Evolutionary conservation across 2,113 vertebrate species (phyloP).

Genomic region (Burhinus bistriatus): DNA sequence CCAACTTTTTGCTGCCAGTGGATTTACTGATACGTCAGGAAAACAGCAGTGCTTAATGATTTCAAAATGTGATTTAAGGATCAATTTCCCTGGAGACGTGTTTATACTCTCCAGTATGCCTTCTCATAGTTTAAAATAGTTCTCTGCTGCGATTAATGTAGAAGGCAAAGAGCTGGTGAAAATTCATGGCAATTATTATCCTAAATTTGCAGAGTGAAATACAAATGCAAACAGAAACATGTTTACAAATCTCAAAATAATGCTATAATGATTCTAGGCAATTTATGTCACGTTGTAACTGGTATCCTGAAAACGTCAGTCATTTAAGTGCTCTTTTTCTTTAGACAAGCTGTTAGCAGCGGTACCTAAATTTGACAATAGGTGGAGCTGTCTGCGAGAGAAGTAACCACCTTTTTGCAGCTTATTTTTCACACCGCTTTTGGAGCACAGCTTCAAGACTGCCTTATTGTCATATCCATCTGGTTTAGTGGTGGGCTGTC

Average conservation of each 20-base stretch:
- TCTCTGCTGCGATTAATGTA: not conserved
- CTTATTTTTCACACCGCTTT: not conserved
- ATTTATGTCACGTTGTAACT: not conserved
- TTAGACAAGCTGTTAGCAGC: not conserved
- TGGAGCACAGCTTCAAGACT: not conserved
- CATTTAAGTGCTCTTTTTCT: not conserved
- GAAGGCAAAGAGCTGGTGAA: not conserved
- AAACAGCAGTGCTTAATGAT: not conserved
- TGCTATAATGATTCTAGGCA: not conserved
- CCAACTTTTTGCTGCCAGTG: not conserved
- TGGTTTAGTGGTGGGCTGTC: not conserved
- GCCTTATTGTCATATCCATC: not conserved
- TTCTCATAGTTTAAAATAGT: not conserved
- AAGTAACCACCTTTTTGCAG: not conserved
- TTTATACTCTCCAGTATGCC: not conserved
- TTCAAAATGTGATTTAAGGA: not conserved
- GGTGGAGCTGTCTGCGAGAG: slow-evolving; percentile 56
- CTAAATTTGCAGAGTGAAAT: not conserved
- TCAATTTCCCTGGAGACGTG: not conserved
- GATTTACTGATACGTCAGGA: not conserved
- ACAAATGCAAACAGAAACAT: not conserved
- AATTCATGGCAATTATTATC: not conserved
- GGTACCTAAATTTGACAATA: slow-evolving; percentile 23
- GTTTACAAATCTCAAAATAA: not conserved
- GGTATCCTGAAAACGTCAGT: not conserved